Conservation (phyloP, 2,113 vertebrate genomes). For the Gobio gobio region DNA sequence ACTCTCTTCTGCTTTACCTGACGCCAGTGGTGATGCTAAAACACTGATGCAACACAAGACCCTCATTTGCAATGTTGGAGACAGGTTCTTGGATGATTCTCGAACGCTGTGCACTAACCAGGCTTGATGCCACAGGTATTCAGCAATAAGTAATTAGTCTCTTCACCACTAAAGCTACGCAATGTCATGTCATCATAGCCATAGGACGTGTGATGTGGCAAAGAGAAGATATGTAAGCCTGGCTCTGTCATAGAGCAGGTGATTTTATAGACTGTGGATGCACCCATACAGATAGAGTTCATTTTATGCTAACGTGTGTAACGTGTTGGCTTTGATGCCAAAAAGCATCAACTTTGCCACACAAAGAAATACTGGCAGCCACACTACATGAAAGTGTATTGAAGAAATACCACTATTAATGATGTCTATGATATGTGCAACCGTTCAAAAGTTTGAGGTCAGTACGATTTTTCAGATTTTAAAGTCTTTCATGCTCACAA, state of each 20-base stretch:
- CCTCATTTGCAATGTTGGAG: neutral
- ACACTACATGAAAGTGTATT: neutral
- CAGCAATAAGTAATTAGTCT: neutral
- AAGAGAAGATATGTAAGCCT: neutral
- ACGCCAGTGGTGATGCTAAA: slow-evolving; percentile 28
- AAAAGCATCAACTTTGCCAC: neutral
- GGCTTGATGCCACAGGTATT: neutral
- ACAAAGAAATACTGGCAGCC: neutral
- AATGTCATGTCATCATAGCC: neutral
- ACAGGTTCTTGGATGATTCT: neutral
- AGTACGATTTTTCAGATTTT: too few relatives aligned
- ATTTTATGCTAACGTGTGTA: neutral
- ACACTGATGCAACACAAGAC: slow-evolving; percentile 13
- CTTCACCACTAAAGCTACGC: neutral
- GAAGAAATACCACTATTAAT: neutral
- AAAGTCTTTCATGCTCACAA: neutral
- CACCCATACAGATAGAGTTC: neutral
- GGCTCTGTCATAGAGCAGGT: neutral
- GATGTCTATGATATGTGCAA: neutral
- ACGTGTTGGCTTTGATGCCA: neutral
- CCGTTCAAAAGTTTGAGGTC: too few relatives aligned
- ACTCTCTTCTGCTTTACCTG: slow-evolving; percentile 70
- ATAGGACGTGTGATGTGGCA: neutral
- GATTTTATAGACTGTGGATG: neutral
- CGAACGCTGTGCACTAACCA: neutral